phyloP scores from a whole-genome alignment of 2,888 invertebrate genomes.

The Fragum sueziense region DNA sequence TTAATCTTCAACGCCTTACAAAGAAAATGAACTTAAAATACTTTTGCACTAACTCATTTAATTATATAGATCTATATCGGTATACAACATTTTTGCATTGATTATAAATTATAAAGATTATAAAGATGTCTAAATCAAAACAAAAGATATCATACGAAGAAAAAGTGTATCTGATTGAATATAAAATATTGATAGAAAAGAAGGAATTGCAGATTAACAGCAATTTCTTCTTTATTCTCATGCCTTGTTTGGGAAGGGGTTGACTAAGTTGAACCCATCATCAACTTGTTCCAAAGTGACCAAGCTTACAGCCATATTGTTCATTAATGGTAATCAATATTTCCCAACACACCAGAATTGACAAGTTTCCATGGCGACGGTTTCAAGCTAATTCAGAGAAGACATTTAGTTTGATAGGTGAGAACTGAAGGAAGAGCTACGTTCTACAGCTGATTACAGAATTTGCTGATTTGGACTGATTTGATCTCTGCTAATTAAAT shows the following conservation, averaged over 20 bases:
- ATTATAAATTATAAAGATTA: too few relatives aligned
- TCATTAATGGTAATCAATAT: constrained; percentile 9
- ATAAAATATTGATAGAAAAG: constrained; percentile 9
- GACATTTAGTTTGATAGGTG: neutral
- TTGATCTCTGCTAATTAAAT: neutral
- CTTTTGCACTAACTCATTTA: too few relatives aligned
- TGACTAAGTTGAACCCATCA: neutral
- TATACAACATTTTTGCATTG: too few relatives aligned
- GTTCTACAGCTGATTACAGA: neutral
- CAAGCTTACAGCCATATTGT: too few relatives aligned
- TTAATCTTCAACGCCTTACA: too few relatives aligned
- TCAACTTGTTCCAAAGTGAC: too few relatives aligned
- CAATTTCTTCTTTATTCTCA: constrained; percentile 8
- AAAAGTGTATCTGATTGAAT: neutral
- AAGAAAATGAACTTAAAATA: too few relatives aligned
- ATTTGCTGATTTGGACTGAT: neutral
- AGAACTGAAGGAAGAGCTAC: neutral
- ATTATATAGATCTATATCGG: too few relatives aligned
- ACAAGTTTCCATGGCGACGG: constrained; percentile 2
- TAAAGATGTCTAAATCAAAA: too few relatives aligned
- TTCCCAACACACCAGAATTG: constrained; percentile 12
- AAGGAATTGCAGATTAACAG: neutral
- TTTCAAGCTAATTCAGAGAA: constrained; percentile 5
- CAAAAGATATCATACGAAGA: too few relatives aligned
- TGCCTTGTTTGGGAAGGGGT: neutral